These are phyloP conservation scores for Platyrinchus mystaceus DNA, from an alignment of 2,797 vertebrate genomes.

Conservation along the genomic window DNA sequence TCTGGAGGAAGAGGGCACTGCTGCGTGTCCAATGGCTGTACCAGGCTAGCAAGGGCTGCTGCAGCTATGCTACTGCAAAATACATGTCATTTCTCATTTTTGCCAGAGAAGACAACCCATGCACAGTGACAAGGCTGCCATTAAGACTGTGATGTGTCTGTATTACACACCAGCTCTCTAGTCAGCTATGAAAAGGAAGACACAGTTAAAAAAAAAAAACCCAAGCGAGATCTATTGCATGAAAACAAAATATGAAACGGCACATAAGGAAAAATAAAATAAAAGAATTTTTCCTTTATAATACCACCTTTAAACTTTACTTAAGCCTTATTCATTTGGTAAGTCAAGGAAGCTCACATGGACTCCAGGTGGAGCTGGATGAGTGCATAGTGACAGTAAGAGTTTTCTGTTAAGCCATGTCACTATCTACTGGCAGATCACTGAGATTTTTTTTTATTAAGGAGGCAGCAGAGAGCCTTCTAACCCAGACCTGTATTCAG, in stretches of 20 bases:
- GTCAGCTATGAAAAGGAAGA: not conserved
- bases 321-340: not conserved
- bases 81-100: not conserved
- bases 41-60: not conserved
- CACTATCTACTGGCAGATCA: not conserved
- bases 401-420: not conserved
- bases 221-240: not conserved
- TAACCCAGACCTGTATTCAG: not conserved
- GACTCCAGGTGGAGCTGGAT: not conserved
- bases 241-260: not conserved
- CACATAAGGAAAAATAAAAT: not conserved
- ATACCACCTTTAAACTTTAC: not conserved
- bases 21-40: not conserved
- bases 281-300: not conserved
- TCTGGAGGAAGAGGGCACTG: not conserved
- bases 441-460: not conserved
- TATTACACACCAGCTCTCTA: not conserved
- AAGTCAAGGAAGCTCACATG: not conserved
- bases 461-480: not conserved
- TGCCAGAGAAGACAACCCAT: not conserved
- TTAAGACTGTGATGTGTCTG: not conserved
- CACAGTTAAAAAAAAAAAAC: fast-evolving
- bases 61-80: not conserved
- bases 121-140: not conserved
- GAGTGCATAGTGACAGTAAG: not conserved